Evolutionary conservation across 2,888 invertebrate species (phyloP), one percentile per base, ranked within the genome.

Genomic region (Amphipoea oculea): DNA sequence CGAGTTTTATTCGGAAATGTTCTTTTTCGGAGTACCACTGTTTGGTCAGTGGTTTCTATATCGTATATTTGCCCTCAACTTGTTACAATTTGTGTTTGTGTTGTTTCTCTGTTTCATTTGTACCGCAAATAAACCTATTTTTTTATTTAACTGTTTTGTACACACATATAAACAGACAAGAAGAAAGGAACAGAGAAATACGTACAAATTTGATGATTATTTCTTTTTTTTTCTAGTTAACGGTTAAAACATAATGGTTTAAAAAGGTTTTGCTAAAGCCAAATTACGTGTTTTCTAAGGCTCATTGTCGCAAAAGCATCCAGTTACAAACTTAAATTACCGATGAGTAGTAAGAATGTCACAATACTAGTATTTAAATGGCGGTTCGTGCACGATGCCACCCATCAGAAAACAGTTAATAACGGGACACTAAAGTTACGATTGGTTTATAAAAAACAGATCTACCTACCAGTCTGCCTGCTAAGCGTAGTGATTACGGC

Each of bases 401-500:
- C 40, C 9, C 40, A 17, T 62, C 2, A 29, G 6, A 29, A 65
- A 23, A 5, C 4, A 20, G 23, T 63, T 36, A 29, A 29, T 3
- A 63, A 7, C 3, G 40, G 17, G 0, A 36, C 36, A 7, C 11
- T 20, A 48, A 40, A 57, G 5, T 17, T 57, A 40, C 17, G 5
- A 17, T 14, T 51, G 12, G 2, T n/a, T 23, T 40, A 14, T 14
- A 9, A 11, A 48, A 51, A 17, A 6, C 20, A 29, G 1, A n/a
- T 20, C 5, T 14, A 65, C 20, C 14, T 17, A 60, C 60, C 29
- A 54, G 72, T 66, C 23, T 69, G 72, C 17, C 36, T 70, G 51
- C 29, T 71, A 71, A 68, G 73, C 71, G 73, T 68, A 20, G 63
- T 70, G 74, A 84, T 74, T 71, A 79, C 57, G 29, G 57, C 17